A percentile compares a stretch with the other conserved stretches of the same genome.
These are phyloP conservation scores for Himalopsyche anomala DNA, from an alignment of 2,888 invertebrate genomes.

Conservation along the genomic window DNA sequence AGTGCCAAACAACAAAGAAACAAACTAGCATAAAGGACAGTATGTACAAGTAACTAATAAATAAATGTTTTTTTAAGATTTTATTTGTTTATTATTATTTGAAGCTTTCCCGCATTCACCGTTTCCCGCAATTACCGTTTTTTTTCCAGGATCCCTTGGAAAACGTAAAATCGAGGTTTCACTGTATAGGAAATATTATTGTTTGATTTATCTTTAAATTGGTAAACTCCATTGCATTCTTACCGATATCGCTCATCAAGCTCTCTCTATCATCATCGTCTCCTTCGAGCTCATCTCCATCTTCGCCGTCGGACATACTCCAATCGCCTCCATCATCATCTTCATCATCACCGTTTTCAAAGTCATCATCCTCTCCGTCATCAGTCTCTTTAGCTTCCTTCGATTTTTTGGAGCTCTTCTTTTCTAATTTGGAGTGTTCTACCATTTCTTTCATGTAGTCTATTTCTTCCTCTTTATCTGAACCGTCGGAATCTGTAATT, in stretches of 20 bases:
- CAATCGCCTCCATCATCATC: slow-evolving; percentile 65
- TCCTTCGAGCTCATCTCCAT: slow-evolving; percentile 70
- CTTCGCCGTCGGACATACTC: slow-evolving; percentile 67
- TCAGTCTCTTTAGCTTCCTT: slow-evolving; percentile 67
- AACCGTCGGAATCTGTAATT: slow-evolving; percentile 71
- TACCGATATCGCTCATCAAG: slow-evolving; percentile 60
- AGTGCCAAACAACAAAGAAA: too few species aligned
- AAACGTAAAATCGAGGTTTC: too few species aligned
- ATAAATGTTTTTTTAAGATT: too few species aligned
- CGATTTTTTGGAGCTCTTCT: slow-evolving; percentile 67
- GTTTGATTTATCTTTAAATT: slow-evolving; percentile 51
- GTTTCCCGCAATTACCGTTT: too few species aligned
- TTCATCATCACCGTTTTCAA: slow-evolving; percentile 69
- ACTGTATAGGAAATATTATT: slow-evolving; percentile 60
- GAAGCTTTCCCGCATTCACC: too few species aligned
- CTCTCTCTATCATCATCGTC: slow-evolving; percentile 75
- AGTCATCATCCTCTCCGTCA: slow-evolving; percentile 68
- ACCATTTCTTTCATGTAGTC: slow-evolving; percentile 84
- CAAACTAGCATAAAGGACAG: too few species aligned
- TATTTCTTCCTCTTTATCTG: slow-evolving; percentile 78
- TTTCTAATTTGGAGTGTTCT: slow-evolving; percentile 69
- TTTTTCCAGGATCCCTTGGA: too few species aligned
- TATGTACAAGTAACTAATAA: too few species aligned
- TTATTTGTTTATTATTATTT: too few species aligned
- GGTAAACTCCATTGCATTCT: slow-evolving; percentile 44